A percentile compares a stretch with the other conserved stretches of the same genome.
phyloP scores from a whole-genome alignment of 2,888 invertebrate species.

The Pediacus dermestoides region DNA sequence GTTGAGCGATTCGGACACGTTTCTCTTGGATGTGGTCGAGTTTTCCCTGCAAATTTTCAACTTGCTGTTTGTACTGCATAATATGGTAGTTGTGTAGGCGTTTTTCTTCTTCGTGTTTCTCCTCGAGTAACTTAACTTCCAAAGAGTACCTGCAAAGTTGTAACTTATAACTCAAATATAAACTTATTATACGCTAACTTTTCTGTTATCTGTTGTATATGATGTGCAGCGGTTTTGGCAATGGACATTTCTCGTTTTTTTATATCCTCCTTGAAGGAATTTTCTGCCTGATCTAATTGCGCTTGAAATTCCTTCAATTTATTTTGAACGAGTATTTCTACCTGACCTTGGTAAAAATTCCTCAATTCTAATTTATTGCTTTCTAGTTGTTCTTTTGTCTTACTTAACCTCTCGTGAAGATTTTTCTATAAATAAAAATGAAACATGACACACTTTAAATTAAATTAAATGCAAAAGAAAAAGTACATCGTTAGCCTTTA shows the following conservation, averaged over 20 bases:
- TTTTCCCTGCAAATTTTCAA: slow-evolving; percentile 62
- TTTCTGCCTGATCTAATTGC: slow-evolving; percentile 69
- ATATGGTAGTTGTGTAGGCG: slow-evolving; percentile 68
- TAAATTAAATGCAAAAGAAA: slow-evolving; percentile 1
- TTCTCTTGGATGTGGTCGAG: slow-evolving; percentile 51
- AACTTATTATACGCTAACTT: slow-evolving; percentile 54
- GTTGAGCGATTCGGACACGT: slow-evolving; percentile 53
- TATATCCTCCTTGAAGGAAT: slow-evolving; percentile 61
- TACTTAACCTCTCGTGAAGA: slow-evolving; percentile 46
- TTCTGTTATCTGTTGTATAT: slow-evolving; percentile 67
- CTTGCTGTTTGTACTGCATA: slow-evolving; percentile 65
- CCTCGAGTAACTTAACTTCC: slow-evolving; percentile 72
- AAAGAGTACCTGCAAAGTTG: slow-evolving; percentile 58
- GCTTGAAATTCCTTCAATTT: slow-evolving; percentile 75
- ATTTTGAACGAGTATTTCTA: slow-evolving; percentile 71
- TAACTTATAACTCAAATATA: slow-evolving; percentile 12
- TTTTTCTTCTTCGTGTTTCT: slow-evolving; percentile 75
- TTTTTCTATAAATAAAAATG: slow-evolving; percentile 43
- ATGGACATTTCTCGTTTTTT: slow-evolving; percentile 63
- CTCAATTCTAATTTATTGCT: slow-evolving; percentile 66
- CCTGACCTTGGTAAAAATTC: slow-evolving; percentile 74
- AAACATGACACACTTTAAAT: neutral
- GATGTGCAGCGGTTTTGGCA: slow-evolving; percentile 67
- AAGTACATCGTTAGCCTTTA: slow-evolving; percentile 40
- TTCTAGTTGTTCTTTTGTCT: slow-evolving; percentile 56